Conservation (phyloP, 2,797 vertebrate genomes). For the Dermochelys coriacea region DNA sequence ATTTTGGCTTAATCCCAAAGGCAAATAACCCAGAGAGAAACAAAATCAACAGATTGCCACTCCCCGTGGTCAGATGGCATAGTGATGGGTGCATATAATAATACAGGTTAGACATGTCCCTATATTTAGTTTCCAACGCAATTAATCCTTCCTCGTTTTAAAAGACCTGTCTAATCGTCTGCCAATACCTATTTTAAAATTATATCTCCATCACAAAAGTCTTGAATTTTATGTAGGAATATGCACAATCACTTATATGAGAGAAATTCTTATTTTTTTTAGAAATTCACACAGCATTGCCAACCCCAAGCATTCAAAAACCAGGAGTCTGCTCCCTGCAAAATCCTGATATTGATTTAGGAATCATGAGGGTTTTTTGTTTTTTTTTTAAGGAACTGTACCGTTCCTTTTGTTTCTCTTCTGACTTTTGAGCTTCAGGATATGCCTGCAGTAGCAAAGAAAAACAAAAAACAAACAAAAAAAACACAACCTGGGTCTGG, state of each 20-base stretch:
- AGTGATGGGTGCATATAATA: neutral
- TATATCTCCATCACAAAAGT: neutral
- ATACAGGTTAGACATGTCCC: neutral
- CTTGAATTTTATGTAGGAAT: neutral
- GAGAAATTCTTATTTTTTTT: neutral
- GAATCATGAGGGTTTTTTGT: neutral
- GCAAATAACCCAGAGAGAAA: neutral
- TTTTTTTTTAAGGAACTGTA: neutral
- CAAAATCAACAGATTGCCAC: neutral
- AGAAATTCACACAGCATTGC: neutral
- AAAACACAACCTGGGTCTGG: neutral
- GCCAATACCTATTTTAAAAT: neutral
- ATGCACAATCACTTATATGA: neutral
- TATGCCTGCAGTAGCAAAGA: neutral
- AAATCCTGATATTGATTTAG: neutral
- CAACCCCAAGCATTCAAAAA: neutral
- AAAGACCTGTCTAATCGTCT: neutral
- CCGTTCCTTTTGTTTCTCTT: neutral
- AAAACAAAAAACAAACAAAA: neutral
- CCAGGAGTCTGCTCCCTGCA: accelerated
- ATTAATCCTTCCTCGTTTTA: neutral
- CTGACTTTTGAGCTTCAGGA: neutral
- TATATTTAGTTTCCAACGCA: neutral
- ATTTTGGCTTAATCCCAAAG: neutral
- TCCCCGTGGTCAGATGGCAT: neutral